Percentiles rank a stretch among this genome's conserved stretches.
phyloP scores from a whole-genome alignment of 1,140 invertebrate species.

The Eumeta japonica region DNA sequence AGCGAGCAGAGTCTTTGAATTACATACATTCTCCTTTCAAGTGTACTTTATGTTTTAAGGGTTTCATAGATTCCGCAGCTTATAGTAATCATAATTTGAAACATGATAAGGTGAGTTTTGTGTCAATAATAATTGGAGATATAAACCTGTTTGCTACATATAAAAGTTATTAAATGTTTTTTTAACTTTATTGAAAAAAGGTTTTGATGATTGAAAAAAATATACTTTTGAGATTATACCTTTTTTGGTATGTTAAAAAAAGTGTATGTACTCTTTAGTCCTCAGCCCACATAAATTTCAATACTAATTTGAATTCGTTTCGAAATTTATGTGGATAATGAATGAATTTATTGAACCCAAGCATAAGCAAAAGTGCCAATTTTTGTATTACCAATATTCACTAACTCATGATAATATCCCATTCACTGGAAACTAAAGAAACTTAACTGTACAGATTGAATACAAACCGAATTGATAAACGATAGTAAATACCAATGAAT shows the following conservation, averaged over 20 bases:
- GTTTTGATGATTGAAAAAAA: background rate
- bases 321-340: too few relatives aligned
- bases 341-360: background rate
- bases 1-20: slow-evolving; percentile 21
- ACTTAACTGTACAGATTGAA: background rate
- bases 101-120: slow-evolving; percentile 27
- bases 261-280: background rate
- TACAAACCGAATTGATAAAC: background rate
- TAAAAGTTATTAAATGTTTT: background rate
- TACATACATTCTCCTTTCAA: slow-evolving; percentile 32
- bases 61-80: slow-evolving; percentile 26
- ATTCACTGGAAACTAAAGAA: background rate
- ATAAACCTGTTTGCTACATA: background rate
- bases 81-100: slow-evolving; percentile 32
- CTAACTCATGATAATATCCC: background rate
- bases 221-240: background rate
- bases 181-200: background rate
- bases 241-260: background rate
- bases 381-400: too few relatives aligned
- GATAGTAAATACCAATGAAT: too few relatives aligned
- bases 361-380: background rate
- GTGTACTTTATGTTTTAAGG: slow-evolving; percentile 32
- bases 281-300: background rate
- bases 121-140: background rate
- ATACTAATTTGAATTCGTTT: too few relatives aligned